Evolutionary conservation across 2,797 vertebrate genomes (phyloP), one percentile per base, ranked within the genome.

Genomic region (Acipenser transmontanus): DNA sequence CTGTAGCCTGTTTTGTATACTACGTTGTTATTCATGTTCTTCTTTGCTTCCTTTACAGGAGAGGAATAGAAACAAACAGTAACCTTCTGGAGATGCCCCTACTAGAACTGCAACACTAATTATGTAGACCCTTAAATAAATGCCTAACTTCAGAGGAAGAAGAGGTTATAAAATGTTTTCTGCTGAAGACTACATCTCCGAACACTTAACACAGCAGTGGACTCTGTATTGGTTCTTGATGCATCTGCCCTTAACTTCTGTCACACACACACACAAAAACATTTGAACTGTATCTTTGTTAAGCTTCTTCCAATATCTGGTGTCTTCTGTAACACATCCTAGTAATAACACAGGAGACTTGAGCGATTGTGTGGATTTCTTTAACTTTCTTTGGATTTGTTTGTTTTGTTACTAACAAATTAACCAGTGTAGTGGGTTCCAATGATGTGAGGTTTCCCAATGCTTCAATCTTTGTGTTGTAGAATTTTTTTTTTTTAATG

Each of bases 31-130:
- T 3, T 34, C 34, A 34, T 34, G 2, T 34, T 34, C 2, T 66
- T 69, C 72, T 65, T 74, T 71, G 60, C 49, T 77, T 78, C 71
- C 80, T 80, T 84, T 84, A 68, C 91, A 98, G 97, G 96, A 99
- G 90, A 94, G 95, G 90, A 97, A 94, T 92, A 93, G 95, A 94
- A 98, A 95, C 93, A 98, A 98, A 95, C 94, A 94, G 91, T 98
- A 97, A 95, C 89, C 88, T 76, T 89, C 84, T 79, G 91, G 88
- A 89, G 91, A 91, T 85, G 84, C 85, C 85, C 78, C 89, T 88
- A 83, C 90, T 92, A 91, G 90, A 94, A 92, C 91, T 85, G 89
- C 94, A 94, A 97, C 95, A 97, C 94, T 98, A 97, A 97, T 93
- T 93, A 97, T 82, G 91, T 94, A 95, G 94, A 94, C 95, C 95